Conservation (phyloP, 53 echinoderm and acorn worm species). For the Astropecten irregularis region DNA sequence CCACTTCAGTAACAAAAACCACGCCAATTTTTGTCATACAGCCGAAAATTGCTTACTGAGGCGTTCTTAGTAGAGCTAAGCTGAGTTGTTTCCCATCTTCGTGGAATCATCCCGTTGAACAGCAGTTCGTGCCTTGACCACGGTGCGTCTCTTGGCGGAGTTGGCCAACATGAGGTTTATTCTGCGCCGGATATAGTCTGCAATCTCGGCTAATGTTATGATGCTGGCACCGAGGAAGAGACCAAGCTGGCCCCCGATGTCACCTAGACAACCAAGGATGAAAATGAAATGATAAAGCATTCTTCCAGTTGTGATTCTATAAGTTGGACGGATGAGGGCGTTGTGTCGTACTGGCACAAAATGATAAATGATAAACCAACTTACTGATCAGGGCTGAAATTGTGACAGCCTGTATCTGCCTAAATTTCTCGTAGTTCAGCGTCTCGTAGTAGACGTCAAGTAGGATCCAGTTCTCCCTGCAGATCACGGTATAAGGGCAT, state of each 20-base stretch:
- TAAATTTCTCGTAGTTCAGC: constrained; percentile 39
- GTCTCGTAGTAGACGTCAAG: constrained; percentile 54
- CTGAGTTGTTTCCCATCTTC: no score
- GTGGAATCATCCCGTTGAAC: neutral
- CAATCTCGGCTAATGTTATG: neutral
- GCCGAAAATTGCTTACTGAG: no score
- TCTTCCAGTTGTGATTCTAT: neutral
- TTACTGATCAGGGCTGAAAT: constrained; percentile 60
- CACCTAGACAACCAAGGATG: neutral
- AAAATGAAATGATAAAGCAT: neutral
- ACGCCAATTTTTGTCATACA: no score
- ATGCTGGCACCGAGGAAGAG: neutral
- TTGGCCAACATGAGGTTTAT: neutral
- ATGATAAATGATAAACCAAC: neutral
- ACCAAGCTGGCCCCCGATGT: constrained; percentile 18
- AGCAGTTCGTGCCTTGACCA: neutral
- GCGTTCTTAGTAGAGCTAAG: no score
- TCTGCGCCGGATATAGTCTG: neutral
- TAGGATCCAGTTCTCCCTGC: constrained; percentile 38
- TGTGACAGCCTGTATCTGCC: constrained; percentile 44
- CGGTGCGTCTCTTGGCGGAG: neutral
- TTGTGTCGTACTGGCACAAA: no score
- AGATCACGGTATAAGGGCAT: neutral
- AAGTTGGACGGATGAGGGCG: no score
- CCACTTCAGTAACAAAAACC: no score